Percentiles rank a stretch among this genome's conserved stretches.
Conservation (phyloP, 2,797 vertebrate species). For the Cetoscarus ocellatus region DNA sequence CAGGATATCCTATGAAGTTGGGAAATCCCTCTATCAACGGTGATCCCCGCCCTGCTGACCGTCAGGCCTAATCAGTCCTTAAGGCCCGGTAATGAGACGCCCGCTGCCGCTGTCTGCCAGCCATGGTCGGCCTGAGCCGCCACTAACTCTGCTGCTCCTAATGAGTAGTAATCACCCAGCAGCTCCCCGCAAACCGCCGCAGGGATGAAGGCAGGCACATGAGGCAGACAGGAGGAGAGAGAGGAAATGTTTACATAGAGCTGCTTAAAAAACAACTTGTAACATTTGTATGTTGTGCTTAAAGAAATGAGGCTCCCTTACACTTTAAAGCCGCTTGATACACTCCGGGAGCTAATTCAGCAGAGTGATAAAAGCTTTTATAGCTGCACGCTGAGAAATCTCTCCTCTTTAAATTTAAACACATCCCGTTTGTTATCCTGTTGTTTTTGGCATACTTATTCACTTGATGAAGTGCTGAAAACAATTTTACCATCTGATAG, state of each 20-base stretch:
- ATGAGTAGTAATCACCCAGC: conserved; percentile 83
- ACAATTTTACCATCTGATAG: conserved; percentile 56
- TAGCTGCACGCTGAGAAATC: conserved; percentile 44
- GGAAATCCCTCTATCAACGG: conserved; percentile 82
- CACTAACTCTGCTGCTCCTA: conserved; percentile 76
- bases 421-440: conserved; percentile 66
- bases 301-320: conserved; percentile 29
- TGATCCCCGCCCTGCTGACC: conserved; percentile 75
- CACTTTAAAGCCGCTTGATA: conserved; percentile 47
- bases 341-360: conserved; percentile 60
- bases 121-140: conserved; percentile 74
- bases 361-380: conserved; percentile 52
- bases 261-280: conserved; percentile 62
- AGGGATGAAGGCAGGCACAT: conserved; percentile 74
- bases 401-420: conserved; percentile 57
- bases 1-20: conserved; percentile 86
- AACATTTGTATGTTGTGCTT: conserved; percentile 48
- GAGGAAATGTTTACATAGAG: conserved; percentile 68
- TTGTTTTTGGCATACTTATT: conserved; percentile 70
- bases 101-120: conserved; percentile 79
- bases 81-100: conserved; percentile 80
- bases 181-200: conserved; percentile 78
- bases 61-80: conserved; percentile 82
- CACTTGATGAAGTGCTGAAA: conserved; percentile 57
- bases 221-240: conserved; percentile 43